Base-by-base conservation (phyloP, 2,888 invertebrate genomes). In the Philereme transversata region DNA sequence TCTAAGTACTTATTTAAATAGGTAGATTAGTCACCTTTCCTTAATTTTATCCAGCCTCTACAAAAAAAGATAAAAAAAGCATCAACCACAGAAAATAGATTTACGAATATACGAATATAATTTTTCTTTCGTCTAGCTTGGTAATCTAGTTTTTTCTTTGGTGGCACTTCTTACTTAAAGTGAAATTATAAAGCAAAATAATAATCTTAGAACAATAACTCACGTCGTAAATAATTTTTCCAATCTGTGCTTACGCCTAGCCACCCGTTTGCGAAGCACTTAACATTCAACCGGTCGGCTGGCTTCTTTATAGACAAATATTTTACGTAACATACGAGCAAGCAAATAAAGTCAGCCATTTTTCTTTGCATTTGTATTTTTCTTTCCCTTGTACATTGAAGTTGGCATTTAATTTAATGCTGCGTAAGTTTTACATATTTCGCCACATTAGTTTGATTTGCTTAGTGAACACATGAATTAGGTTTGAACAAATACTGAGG, bases 241-340 rank as follows among this genome's bases (percentile, higher is more conserved):
- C 72, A 77, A 81, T 77, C 74, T 72, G 70, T 70, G 76, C 72
- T 74, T 75, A 75, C 67, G 70, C 71, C 64, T 70, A 60, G 70
- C 72, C 64, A 65, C 65, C 74, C 75, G 78, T 81, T 82, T 76
- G 75, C 72, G 64, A 67, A 77, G 74, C 78, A 83, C 83, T 85
- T 85, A 80, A 77, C 77, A 85, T 85, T 84, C 84, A 79, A 68
- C 77, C 73, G 77, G 74, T 71, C 70, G 65, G 60, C 75, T 68
- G 74, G 74, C 76, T 83, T 80, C 79, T 83, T 84, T 84, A 83
- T 81, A 83, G 80, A 80, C 79, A 81, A 82, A 84, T 84, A 83
- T 84, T 83, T 79, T 81, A 72, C 70, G 75, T 79, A 79, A 81
- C 79, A 78, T 79, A 80, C 76, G 77, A 78, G 73, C 68, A 65